A percentile compares a stretch with the other conserved stretches of the same genome.
Conservation (phyloP, 2,797 vertebrate species). For the Malurus splendens region DNA sequence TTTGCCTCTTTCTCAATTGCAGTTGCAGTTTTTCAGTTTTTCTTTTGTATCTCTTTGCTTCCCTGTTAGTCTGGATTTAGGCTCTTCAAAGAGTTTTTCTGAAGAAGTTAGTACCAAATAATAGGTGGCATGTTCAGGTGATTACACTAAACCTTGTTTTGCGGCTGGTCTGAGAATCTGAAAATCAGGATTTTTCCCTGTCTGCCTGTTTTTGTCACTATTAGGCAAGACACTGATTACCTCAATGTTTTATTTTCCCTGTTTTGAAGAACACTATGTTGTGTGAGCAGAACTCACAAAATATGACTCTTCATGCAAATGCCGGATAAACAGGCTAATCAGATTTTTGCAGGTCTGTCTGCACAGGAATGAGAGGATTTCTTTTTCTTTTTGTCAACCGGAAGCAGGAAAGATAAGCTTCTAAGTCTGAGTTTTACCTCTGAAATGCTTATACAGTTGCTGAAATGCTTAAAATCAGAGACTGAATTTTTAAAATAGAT, state of each 20-base stretch:
- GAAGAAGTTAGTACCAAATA: not conserved
- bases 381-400: not conserved
- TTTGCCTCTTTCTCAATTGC: not conserved
- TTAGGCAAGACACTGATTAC: not conserved
- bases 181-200: not conserved
- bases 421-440: not conserved
- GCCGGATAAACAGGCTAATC: not conserved
- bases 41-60: not conserved
- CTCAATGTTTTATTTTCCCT: not conserved
- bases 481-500: not conserved
- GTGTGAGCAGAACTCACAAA: not conserved
- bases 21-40: not conserved
- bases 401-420: not conserved
- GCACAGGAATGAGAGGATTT: not conserved
- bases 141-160: not conserved
- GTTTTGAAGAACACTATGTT: not conserved
- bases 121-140: not conserved
- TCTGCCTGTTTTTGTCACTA: not conserved
- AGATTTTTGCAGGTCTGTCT: not conserved
- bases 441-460: not conserved
- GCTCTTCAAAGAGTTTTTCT: not conserved
- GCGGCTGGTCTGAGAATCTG: not conserved
- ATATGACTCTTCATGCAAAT: not conserved
- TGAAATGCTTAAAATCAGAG: not conserved
- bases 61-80: not conserved